Conservation (phyloP, 2,797 vertebrate genomes). For the Aulostomus chinensis region DNA sequence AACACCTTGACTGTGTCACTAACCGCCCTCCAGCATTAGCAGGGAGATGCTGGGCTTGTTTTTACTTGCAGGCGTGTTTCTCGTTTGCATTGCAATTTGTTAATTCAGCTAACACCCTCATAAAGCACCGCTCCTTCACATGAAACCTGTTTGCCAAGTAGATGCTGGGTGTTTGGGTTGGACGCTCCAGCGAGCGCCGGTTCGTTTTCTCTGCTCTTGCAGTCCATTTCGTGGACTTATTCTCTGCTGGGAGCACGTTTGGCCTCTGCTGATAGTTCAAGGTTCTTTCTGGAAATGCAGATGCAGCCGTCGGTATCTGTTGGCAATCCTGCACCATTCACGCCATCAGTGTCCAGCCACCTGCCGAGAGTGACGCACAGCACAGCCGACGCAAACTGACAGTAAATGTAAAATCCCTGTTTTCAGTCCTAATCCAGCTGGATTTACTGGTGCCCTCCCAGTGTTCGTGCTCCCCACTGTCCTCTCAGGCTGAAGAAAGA, state of each 20-base stretch:
- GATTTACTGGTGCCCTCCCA: conserved; percentile 62
- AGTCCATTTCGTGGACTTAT: conserved; percentile 28
- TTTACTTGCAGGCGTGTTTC: conserved; percentile 48
- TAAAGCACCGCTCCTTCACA: conserved; percentile 45
- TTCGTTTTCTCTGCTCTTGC: conserved; percentile 3
- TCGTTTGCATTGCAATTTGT: conserved; percentile 64
- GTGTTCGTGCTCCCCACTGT: conserved; percentile 51
- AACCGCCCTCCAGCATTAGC: conserved; percentile 3
- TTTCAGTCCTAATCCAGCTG: conserved; percentile 60
- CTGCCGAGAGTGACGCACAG: conserved; percentile 48
- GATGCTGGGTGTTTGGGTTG: conserved; percentile 49
- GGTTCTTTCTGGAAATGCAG: conserved; percentile 1
- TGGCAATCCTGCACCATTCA: conserved; percentile 18
- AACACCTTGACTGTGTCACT: conserved; percentile 53
- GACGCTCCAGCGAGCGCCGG: conserved; percentile 13
- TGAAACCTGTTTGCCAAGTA: conserved; percentile 52
- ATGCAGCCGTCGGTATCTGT: conserved; percentile 13
- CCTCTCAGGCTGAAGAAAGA: conserved; percentile 30
- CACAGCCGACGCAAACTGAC: conserved; percentile 48
- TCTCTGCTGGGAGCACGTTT: conserved; percentile 28
- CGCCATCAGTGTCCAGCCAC: conserved; percentile 33
- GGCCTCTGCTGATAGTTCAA: conserved; percentile 35
- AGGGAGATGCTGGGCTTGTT: conserved; percentile 36
- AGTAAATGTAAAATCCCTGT: conserved; percentile 62
- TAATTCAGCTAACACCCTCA: conserved; percentile 67